Evolutionary conservation across 23 tunicate species (phyloP).

Genomic region (Trididemnum clinides): DNA sequence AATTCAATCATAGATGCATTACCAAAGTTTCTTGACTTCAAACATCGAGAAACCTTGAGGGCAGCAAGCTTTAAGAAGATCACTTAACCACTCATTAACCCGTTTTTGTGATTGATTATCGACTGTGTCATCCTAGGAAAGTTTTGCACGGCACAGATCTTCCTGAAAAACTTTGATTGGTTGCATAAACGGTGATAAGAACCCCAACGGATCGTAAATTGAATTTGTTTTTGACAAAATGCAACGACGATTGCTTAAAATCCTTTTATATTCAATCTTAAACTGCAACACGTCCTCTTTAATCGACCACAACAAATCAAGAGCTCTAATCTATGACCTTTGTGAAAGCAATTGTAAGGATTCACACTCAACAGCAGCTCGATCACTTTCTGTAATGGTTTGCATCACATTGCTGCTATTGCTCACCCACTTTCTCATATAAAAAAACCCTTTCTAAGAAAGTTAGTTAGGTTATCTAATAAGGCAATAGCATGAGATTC

Average conservation of each 20-base stretch:
- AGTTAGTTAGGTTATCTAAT: background rate
- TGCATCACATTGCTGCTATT: background rate
- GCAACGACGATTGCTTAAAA: background rate
- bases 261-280: background rate
- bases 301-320: background rate
- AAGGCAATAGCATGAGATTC: background rate
- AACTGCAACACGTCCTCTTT: background rate
- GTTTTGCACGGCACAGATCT: background rate
- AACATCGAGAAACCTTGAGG: too few relatives aligned
- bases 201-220: constrained; percentile 39
- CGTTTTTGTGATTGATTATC: background rate
- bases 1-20: too few relatives aligned
- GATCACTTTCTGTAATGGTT: background rate
- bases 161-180: background rate
- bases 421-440: constrained; percentile 1
- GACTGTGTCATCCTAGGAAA: constrained; percentile 34
- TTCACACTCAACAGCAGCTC: background rate
- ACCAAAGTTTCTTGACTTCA: too few relatives aligned
- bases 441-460: background rate
- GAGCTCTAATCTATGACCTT: background rate
- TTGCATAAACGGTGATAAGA: constrained; percentile 29
- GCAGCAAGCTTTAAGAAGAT: background rate
- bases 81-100: background rate
- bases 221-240: constrained; percentile 12
- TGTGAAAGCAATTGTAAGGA: background rate